phyloP scores from a whole-genome alignment of 2,797 vertebrate species.

The Glossophaga mutica region DNA sequence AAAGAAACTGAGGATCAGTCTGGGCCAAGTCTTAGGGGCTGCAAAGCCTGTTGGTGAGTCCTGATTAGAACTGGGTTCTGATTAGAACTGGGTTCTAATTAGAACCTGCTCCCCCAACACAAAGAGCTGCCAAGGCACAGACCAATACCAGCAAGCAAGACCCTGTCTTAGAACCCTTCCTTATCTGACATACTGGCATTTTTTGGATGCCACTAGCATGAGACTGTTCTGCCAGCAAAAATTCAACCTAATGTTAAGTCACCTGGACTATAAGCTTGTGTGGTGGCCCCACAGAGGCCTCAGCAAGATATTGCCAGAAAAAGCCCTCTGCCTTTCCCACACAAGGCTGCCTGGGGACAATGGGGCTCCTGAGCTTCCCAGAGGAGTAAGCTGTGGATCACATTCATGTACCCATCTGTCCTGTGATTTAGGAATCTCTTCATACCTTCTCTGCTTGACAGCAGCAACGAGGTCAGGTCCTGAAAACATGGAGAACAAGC shows the following conservation, averaged over 20 bases:
- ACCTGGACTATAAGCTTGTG: not conserved
- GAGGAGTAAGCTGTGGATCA: not conserved
- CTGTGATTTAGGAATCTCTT: not conserved
- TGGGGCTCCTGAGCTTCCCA: not conserved
- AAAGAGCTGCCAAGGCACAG: not conserved
- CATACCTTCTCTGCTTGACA: slow-evolving; percentile 96
- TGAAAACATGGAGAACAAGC: slow-evolving; percentile 99
- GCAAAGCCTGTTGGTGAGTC: not conserved
- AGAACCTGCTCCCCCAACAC: not conserved
- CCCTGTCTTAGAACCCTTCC: not conserved
- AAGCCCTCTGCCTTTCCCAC: not conserved
- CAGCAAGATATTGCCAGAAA: not conserved
- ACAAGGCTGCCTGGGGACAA: not conserved
- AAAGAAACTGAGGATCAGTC: not conserved
- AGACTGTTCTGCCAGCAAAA: not conserved
- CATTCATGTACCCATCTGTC: not conserved
- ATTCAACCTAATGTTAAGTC: not conserved
- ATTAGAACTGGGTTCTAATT: not conserved
- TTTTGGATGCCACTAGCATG: not conserved
- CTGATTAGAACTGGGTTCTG: not conserved
- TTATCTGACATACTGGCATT: not conserved
- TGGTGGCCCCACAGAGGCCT: not conserved
- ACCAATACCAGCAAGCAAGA: not conserved
- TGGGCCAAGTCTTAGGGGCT: not conserved
- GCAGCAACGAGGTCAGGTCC: slow-evolving; percentile 98